Evolutionary conservation across 2,113 vertebrate genomes (phyloP).

Genomic region (Gobius niger): DNA sequence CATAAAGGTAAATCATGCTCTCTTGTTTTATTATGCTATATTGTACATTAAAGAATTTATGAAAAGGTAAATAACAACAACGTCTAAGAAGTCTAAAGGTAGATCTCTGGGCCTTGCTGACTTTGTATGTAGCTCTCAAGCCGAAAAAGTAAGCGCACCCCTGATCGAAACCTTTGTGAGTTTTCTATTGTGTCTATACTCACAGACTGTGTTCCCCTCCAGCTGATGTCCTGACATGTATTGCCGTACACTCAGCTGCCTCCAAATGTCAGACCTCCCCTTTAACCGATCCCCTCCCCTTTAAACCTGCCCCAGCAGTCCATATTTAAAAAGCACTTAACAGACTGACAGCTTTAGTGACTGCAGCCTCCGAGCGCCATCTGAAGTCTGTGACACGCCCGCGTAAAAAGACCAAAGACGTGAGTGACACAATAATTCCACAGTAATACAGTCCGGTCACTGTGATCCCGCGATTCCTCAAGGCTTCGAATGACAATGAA

Average conservation of each 20-base stretch:
- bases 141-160: no score
- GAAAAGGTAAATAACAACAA: no score
- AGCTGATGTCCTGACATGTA: slow-evolving; percentile 13
- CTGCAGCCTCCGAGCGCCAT: slow-evolving; percentile 35
- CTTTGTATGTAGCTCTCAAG: no score
- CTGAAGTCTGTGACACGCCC: slow-evolving; percentile 46
- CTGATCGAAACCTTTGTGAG: not conserved
- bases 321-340: slow-evolving; percentile 49
- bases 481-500: slow-evolving; percentile 34
- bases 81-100: no score
- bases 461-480: slow-evolving; percentile 25
- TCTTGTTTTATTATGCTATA: no score
- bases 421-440: slow-evolving; percentile 68
- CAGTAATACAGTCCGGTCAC: slow-evolving; percentile 50
- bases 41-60: no score
- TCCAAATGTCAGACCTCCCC: slow-evolving; percentile 45
- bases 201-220: not conserved
- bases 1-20: no score
- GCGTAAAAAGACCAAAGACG: slow-evolving; percentile 11
- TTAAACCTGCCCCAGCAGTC: slow-evolving; percentile 50
- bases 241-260: slow-evolving; percentile 27
- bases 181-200: slow-evolving; percentile 2
- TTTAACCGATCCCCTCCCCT: slow-evolving; percentile 58
- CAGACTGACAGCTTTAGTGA: slow-evolving; percentile 54
- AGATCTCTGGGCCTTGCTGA: no score